Evolutionary conservation across 1,140 invertebrate species (phyloP), one percentile per base, ranked within the genome.

Genomic region (Achroia grisella): DNA sequence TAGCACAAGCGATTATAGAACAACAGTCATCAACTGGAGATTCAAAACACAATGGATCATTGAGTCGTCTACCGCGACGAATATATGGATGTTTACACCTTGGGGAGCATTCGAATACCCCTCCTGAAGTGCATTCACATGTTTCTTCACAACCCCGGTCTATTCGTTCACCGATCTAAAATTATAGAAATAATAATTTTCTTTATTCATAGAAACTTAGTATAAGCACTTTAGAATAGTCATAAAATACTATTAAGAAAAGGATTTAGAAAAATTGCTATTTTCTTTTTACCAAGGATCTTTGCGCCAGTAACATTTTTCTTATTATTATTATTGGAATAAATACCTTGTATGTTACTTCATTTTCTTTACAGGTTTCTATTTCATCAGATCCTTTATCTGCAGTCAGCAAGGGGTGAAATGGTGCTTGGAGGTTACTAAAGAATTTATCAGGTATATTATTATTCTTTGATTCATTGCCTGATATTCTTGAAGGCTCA

Each of bases 41-140:
- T 55, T 94, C 93, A 32, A 88, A 87, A 64, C 95, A 96, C 13
- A 91, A 74, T 1, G 92, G 90, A 86, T 95, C 93, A 27, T 88
- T 86, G 39, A 89, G 80, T 45, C 87, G 86, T 62, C 87, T 86
- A 15, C 91, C 91, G 2, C 89, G 86, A 43, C 89, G 86, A 46
- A 93, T 88, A 34, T 88, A 91, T 3, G 90, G 89, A 9, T 81
- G 83, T 27, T 72, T 70, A 63, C 93, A 94, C 13, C 91, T 74
- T 0, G 92, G 90, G n/a, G 87, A 84, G 64, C 93, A 94, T 49
- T 91, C 86, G 65, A 87, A 89, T 36, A 83, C 81, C 5, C 92
- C 92, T 10, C 75, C 86, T 12, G 88, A 75, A 0, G 66, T 63
- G 60, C 93, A 94, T 2, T 88, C 88, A 59, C 93, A 94, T 1